phyloP scores from a whole-genome alignment of 2,797 vertebrate species.

The Pseudomugil tenellus region DNA sequence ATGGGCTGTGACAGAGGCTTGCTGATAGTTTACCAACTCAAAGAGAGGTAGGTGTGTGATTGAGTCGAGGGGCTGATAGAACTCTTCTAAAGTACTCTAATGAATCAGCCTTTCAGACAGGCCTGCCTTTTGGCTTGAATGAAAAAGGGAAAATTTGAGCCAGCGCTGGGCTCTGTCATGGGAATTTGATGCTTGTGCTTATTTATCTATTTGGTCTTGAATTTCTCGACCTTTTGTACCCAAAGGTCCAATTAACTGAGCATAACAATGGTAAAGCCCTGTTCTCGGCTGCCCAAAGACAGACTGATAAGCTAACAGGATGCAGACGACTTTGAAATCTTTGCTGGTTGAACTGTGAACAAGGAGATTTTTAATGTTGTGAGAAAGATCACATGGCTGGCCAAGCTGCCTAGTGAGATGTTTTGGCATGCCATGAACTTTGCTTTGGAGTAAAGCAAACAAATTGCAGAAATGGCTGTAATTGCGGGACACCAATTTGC shows the following conservation, averaged over 20 bases:
- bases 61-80: conserved; percentile 63
- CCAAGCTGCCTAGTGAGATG: conserved; percentile 66
- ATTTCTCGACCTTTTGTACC: conserved; percentile 75
- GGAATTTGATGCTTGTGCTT: conserved; percentile 71
- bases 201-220: conserved; percentile 78
- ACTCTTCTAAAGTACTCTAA: conserved; percentile 70
- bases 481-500: conserved; percentile 66
- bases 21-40: conserved; percentile 72
- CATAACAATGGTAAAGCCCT: conserved; percentile 70
- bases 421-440: conserved; percentile 71
- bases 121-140: conserved; percentile 51
- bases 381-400: conserved; percentile 60
- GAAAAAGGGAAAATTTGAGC: conserved; percentile 63
- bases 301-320: conserved; percentile 66
- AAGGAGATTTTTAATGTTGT: conserved; percentile 59
- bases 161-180: conserved; percentile 32
- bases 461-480: conserved; percentile 69
- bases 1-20: conserved; percentile 64
- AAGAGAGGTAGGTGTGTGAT: conserved; percentile 67
- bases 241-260: conserved; percentile 80
- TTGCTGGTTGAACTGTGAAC: conserved; percentile 63
- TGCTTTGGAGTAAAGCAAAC: conserved; percentile 46
- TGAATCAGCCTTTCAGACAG: conserved; percentile 73
- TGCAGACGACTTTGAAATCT: conserved; percentile 65
- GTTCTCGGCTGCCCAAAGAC: conserved; percentile 58